These are phyloP conservation scores for Euclidia mi DNA, from an alignment of 2,888 invertebrate genomes.

Conservation along the genomic window DNA sequence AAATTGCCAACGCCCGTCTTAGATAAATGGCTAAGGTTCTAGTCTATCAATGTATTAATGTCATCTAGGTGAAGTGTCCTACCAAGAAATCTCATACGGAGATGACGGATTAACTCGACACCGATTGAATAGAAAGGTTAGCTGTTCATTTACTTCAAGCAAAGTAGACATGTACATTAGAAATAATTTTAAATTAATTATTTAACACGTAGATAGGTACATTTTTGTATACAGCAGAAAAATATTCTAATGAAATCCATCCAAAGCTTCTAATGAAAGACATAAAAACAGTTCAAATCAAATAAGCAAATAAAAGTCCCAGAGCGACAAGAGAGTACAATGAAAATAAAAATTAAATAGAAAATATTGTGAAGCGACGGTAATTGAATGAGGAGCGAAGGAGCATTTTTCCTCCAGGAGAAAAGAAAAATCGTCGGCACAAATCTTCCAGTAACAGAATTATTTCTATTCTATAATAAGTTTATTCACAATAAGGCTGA, in stretches of 20 bases:
- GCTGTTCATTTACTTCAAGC: not conserved
- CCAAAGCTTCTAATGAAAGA: constrained; percentile 23
- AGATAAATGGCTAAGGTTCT: constrained; percentile 75
- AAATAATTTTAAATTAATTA: too few species aligned
- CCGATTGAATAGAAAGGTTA: constrained; percentile 1
- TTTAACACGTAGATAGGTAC: too few species aligned
- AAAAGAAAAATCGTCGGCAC: constrained; percentile 63
- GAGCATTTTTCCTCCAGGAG: constrained; percentile 62
- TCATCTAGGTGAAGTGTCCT: constrained; percentile 39
- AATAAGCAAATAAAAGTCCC: constrained; percentile 71
- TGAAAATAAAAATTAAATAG: constrained; percentile 85
- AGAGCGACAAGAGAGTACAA: constrained; percentile 68
- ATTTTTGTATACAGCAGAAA: too few species aligned
- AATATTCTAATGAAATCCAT: constrained; percentile 27
- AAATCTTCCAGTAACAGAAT: constrained; percentile 78
- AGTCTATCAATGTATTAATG: constrained; percentile 60
- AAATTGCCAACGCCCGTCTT: constrained; percentile 86
- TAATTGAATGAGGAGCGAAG: constrained; percentile 81
- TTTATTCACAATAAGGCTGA: constrained; percentile 82
- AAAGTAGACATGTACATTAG: not conserved
- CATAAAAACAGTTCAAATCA: constrained; percentile 64
- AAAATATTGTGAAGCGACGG: constrained; percentile 83
- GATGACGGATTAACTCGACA: constrained; percentile 19
- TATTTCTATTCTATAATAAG: constrained; percentile 85
- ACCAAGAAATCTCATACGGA: constrained; percentile 22